These are phyloP conservation scores for Diachasmimorpha longicaudata DNA, from an alignment of 1,140 invertebrate species.

Conservation along the genomic window DNA sequence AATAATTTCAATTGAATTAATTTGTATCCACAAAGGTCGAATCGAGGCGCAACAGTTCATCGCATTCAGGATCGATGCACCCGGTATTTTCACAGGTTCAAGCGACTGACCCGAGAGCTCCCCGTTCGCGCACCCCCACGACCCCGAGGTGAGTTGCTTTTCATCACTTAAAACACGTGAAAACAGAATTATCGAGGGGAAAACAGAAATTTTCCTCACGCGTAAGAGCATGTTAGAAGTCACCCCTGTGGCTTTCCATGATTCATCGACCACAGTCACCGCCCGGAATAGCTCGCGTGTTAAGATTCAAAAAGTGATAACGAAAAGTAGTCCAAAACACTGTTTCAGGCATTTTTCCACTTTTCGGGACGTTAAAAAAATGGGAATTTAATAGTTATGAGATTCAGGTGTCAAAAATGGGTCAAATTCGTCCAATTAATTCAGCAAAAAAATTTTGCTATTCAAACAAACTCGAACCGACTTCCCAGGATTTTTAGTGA, in stretches of 20 bases:
- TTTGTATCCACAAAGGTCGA: background rate
- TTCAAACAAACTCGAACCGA: too few relatives aligned
- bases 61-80: background rate
- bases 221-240: background rate
- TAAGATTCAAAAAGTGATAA: conserved; percentile 1
- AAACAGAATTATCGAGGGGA: background rate
- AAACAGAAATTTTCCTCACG: background rate
- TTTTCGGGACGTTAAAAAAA: background rate
- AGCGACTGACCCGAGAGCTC: background rate
- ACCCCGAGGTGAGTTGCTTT: background rate
- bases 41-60: conserved; percentile 2
- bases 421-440: background rate
- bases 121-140: background rate
- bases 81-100: background rate
- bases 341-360: background rate
- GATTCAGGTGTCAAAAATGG: background rate
- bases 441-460: too few relatives aligned
- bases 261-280: background rate
- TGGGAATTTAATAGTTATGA: background rate
- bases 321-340: conserved; percentile 7
- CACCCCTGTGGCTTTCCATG: background rate
- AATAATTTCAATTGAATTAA: background rate
- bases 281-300: background rate
- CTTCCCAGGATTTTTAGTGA: too few relatives aligned
- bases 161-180: background rate